Base-by-base conservation (phyloP, 2,113 vertebrate genomes). In the Python bivittatus region DNA sequence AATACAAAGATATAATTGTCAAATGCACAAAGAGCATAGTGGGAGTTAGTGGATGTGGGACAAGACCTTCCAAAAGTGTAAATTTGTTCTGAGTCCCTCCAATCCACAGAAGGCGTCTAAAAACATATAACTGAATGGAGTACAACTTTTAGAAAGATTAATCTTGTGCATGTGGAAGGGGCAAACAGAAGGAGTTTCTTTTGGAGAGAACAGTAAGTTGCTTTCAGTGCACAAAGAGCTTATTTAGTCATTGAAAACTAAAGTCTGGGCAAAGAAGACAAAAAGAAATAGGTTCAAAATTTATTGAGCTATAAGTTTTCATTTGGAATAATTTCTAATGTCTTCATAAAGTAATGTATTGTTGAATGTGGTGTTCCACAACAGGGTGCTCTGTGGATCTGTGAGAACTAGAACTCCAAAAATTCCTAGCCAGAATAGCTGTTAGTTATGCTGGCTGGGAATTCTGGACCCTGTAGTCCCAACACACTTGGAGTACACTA, bases 251-350 rank as follows among this genome's bases (percentile, higher is more conserved):
- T 93, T 94, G 94, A 27, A 60, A 94, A 92, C 91, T 95, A 88
- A 92, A 95, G 89, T 84, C 93, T 95, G 93, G 96, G 93, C 86
- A 96, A 95, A 88, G 96, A 95, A 95, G 91, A 93, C 91, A 90
- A 84, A 94, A 93, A 53, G 6, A 84, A 93, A 94, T 96, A 88
- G 61, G 52, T 54, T 33, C 13, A 56, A 83, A 79, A 27, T 38
- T 2, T 27, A 83, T n/a, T 22, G 17, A 38, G 64, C n/a, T 56
- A 38, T 22, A 96, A 95, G 91, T 95, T 88, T 79, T 92, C 89
- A 48, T 48, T 13, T 88, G 94, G 94, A 92, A 94, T 92, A 91
- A 91, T 86, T 91, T 89, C 91, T 64, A 93, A 93, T 25, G 58
- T 95, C 2, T 25, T 38, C 52, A 38, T 54, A 53, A 54, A 54